Base-by-base conservation (phyloP, 2,797 vertebrate species). In the Melanogrammus aeglefinus region DNA sequence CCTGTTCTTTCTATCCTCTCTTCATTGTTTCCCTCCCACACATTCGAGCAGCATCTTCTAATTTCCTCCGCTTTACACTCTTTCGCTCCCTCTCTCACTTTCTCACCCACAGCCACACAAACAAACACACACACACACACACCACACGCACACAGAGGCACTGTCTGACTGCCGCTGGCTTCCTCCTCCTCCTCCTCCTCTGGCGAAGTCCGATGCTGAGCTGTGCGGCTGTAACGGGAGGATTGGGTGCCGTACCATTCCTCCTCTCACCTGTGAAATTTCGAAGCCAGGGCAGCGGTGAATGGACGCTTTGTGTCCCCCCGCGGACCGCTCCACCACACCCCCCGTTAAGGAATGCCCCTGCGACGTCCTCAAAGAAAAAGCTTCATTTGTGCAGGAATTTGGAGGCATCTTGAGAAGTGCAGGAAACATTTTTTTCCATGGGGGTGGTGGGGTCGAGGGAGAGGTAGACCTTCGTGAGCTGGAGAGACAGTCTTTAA, bases 181-280 rank as follows among this genome's bases (percentile, higher is more conserved):
- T 3, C 36, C 73, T 74, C 73, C 18, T 21, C 18, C 73, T 75
- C 74, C 79, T 80, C 78, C 63, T 70, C 51, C 21, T 78, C 18
- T 73, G 79, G 73, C 74, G 81, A 79, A 47, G 74, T 82, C 72
- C 1, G 75, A 12, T 73, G 79, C 69, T 77, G 81, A 74, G 83
- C 38, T 12, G 85, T 83, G 85, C 77, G 87, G 93, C 81, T 82
- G 87, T 84, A 86, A 88, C 88, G 89, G 91, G 87, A 87, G 88
- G 92, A 95, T 96, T 91, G 81, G 94, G 29, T 95, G 96, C 93
- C 94, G 95, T 87, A 89, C 93, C 88, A 94, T 92, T 93, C 94
- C 94, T 96, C 95, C 93, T 94, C 94, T 97, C 96, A 98, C 97
- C 97, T 99, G 97, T 94, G 95, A 97, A 96, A 97, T 96, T 95